Evolutionary conservation across 2,797 vertebrate genomes (phyloP).

Genomic region (Melanogrammus aeglefinus): DNA sequence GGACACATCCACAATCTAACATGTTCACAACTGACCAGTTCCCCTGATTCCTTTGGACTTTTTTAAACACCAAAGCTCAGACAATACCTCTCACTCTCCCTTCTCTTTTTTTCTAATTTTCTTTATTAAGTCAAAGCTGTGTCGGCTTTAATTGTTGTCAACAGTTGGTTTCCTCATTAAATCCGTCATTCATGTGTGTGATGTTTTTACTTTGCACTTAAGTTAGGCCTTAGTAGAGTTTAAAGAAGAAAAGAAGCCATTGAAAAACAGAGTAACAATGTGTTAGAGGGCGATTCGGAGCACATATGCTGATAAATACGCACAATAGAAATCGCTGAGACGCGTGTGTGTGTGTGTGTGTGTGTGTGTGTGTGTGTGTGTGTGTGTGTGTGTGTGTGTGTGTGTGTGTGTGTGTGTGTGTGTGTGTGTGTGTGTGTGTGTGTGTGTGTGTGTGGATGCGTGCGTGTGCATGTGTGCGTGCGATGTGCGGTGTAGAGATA

Average conservation of each 20-base stretch:
- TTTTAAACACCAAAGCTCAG: not conserved
- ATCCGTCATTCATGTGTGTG: not conserved
- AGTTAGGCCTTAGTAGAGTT: slow-evolving; percentile 37
- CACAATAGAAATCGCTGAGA: slow-evolving; percentile 46
- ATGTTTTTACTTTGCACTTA: slow-evolving; percentile 36
- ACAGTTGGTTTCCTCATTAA: not conserved
- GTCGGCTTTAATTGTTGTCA: not conserved
- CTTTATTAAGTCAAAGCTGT: not conserved
- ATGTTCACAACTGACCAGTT: not conserved
- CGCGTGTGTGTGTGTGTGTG: slow-evolving; percentile 29
- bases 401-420: no score
- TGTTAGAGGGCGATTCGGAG: slow-evolving; percentile 43
- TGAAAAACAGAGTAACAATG: slow-evolving; percentile 41
- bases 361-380: slow-evolving; percentile 29
- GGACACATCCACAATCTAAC: slow-evolving; percentile 22
- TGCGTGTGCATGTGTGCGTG: slow-evolving; percentile 3
- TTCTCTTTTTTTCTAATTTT: not conserved
- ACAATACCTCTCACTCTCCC: not conserved
- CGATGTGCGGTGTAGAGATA: slow-evolving; percentile 50
- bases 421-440: slow-evolving; percentile 30
- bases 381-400: slow-evolving; percentile 1
- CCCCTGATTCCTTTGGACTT: not conserved
- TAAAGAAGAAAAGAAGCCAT: slow-evolving; percentile 33
- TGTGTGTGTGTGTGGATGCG: slow-evolving; percentile 29
- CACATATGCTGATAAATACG: slow-evolving; percentile 34